Evolutionary conservation across 2,888 invertebrate species (phyloP), one percentile per base, ranked within the genome.

Genomic region (Tipula vernalis): DNA sequence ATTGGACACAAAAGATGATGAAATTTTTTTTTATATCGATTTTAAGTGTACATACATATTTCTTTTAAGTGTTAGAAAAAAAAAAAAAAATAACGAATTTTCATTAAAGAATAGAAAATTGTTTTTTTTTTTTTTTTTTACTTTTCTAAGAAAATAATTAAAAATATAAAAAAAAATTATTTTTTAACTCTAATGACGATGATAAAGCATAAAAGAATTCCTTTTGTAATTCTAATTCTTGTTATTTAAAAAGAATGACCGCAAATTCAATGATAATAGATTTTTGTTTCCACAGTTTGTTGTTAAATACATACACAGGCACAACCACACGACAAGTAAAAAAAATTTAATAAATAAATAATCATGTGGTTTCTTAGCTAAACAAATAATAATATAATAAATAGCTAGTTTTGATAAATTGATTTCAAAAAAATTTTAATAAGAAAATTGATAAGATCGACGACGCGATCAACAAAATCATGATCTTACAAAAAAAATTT

Each of bases 61-160:
- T 28, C 8, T 18, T 71, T 71, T 28, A 71, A 71, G 71, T 71
- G 71, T 71, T 71, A 71, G 71, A 28, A 28, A 28, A 28, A 28
- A 28, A n/a, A n/a, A 28, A 71, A 71, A 71, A 71, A 71, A 71
- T 71, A 71, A 71, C 71, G 71, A 71, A 71, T 71, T 71, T 71
- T 71, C 71, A 71, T 71, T 71, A 71, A 71, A 71, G 71, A 71
- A 71, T 71, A 71, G 71, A 71, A 71, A 71, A 71, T 71, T 71
- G 71, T 71, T 71, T 71, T 71, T 71, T n/a, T n/a, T 71, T 71
- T 28, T 71, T 71, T 71, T 71, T 71, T 51, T 71, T 71, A 12
- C 18, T 18, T 71, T 71, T 71, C 71, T 71, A 71, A 71, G 71
- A 71, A 71, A 28, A 71, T 71, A 71, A 71, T 71, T 71, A 71